These are phyloP conservation scores for Drosophila pseudotakahashii DNA, from an alignment of 2,888 invertebrate genomes.

Conservation along the genomic window DNA sequence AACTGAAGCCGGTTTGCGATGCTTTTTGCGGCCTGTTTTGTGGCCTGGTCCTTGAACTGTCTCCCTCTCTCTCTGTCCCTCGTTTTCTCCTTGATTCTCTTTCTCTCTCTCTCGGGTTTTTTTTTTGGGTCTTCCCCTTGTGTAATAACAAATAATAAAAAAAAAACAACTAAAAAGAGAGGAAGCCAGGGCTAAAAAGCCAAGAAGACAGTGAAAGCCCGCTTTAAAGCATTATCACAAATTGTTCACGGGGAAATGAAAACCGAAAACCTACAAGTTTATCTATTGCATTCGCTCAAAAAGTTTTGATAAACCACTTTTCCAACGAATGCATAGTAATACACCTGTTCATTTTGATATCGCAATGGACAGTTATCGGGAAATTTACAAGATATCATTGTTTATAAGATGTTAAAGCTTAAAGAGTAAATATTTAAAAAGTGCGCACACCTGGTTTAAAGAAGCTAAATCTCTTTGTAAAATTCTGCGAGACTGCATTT, in stretches of 20 bases:
- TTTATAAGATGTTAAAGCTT: background rate
- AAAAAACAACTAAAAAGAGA: constrained; percentile 6
- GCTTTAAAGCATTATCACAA: background rate
- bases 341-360: constrained; percentile 2
- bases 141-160: constrained; percentile 23
- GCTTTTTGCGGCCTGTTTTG: constrained; percentile 60
- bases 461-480: background rate
- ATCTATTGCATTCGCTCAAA: background rate
- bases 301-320: background rate
- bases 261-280: background rate
- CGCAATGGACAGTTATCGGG: background rate
- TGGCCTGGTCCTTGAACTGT: constrained; percentile 82
- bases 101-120: background rate
- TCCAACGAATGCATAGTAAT: background rate
- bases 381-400: background rate
- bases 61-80: constrained; percentile 9
- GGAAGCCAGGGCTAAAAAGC: constrained; percentile 17
- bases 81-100: constrained; percentile 30
- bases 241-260: background rate
- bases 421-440: background rate
- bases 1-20: constrained; percentile 49
- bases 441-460: background rate
- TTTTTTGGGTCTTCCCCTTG: constrained; percentile 26
- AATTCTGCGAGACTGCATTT: background rate
- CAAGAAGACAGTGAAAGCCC: constrained; percentile 15